phyloP scores from a whole-genome alignment of 1,140 invertebrate genomes.

The Rhopalosiphum maidis region DNA sequence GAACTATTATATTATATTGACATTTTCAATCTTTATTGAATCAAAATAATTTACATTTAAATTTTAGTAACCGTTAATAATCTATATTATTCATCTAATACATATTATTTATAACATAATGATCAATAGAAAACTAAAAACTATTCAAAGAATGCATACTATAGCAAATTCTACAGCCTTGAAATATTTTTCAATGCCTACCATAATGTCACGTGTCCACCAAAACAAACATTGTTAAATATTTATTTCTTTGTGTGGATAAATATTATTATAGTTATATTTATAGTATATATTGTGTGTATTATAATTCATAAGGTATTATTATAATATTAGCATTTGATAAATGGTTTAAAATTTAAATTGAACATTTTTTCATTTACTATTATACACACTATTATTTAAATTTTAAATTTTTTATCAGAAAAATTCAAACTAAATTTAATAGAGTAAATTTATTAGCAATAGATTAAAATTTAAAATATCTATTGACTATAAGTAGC shows the following conservation, averaged over 20 bases:
- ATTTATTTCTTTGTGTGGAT: neutral
- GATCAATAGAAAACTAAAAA: constrained; percentile 29
- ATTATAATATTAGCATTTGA: neutral
- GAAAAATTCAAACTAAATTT: too few relatives aligned
- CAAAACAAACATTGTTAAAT: constrained; percentile 29
- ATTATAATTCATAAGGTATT: neutral
- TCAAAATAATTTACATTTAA: neutral
- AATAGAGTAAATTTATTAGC: too few relatives aligned
- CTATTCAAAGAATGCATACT: neutral
- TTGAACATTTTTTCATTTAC: neutral
- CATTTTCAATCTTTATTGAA: neutral
- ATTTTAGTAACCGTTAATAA: neutral
- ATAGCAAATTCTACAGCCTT: constrained; percentile 13
- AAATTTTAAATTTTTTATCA: too few relatives aligned
- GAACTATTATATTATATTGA: neutral
- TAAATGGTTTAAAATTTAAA: neutral
- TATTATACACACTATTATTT: too few relatives aligned
- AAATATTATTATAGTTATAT: neutral
- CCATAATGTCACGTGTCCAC: neutral
- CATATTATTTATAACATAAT: neutral
- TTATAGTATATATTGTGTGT: neutral
- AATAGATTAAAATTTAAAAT: too few relatives aligned
- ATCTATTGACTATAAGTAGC: too few relatives aligned
- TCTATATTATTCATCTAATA: neutral
- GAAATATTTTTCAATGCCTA: constrained; percentile 17